phyloP scores from a whole-genome alignment of 2,797 vertebrate species.

The Eremophila alpestris region DNA sequence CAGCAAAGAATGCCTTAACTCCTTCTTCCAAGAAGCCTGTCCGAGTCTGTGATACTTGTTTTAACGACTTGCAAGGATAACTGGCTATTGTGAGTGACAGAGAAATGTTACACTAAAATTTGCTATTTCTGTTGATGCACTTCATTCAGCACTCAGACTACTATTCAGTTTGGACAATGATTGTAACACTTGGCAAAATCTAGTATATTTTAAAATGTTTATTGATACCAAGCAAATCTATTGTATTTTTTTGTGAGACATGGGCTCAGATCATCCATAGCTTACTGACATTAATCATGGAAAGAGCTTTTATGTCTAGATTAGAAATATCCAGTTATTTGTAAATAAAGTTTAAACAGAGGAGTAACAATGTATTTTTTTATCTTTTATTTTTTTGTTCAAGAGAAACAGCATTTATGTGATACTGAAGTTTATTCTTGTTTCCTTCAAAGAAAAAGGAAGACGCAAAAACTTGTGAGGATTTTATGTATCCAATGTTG shows the following conservation, averaged over 20 bases:
- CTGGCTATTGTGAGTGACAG: constrained; percentile 33
- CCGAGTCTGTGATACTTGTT: constrained; percentile 93
- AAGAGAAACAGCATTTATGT: constrained; percentile 65
- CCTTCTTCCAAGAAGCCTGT: constrained; percentile 98
- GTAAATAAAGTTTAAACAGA: constrained; percentile 84
- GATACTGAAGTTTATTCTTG: constrained; percentile 61
- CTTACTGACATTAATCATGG: constrained; percentile 66
- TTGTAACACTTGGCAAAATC: constrained; percentile 77
- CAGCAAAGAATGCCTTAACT: constrained; percentile 89
- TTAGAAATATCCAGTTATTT: constrained; percentile 74
- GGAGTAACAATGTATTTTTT: constrained; percentile 84
- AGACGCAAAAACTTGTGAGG: constrained; percentile 58
- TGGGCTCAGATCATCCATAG: constrained; percentile 73
- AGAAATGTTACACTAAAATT: constrained; percentile 63
- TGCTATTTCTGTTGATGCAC: constrained; percentile 83
- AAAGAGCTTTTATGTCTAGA: constrained; percentile 76
- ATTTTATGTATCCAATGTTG: constrained; percentile 55
- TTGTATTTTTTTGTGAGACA: constrained; percentile 81
- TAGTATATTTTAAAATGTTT: constrained; percentile 78
- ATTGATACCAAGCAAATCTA: constrained; percentile 76
- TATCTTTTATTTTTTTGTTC: constrained; percentile 79
- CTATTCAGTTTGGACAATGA: constrained; percentile 77
- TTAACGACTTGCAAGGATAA: constrained; percentile 93
- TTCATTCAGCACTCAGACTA: constrained; percentile 81
- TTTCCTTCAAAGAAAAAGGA: constrained; percentile 59